Evolutionary conservation across 2,113 vertebrate genomes (phyloP), one percentile per base, ranked within the genome.

Genomic region (Crotalus tigris): DNA sequence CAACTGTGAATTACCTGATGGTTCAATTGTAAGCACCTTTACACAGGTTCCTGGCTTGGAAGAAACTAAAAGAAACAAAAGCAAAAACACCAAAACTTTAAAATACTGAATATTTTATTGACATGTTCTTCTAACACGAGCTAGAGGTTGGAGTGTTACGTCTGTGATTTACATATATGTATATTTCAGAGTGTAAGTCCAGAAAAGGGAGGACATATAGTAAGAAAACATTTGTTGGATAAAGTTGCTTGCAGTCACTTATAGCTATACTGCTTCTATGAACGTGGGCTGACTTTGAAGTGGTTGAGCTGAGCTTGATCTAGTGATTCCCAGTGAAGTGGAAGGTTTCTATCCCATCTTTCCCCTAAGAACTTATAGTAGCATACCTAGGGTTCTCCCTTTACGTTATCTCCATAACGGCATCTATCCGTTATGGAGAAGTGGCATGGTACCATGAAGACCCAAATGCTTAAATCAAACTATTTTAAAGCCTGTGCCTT

Each of bases 1-100:
- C 54, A 99, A 98, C 93, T 95, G 98, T 92, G 98, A 97, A 96
- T 97, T 98, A 44, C 96, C 97, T n/a, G 98, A 95, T 44, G 98
- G 96, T 6, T 99, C 99, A 94, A 99, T 98, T 92, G 98, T 99
- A 94, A 99, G 97, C 91, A 99, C 98, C 96, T 99, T 99, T 97
- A 99, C 98, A 94, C 99, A 99, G 0, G 98, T 99, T 93, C 99
- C 99, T 4, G 99, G 99, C 95, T 99, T 99, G 96, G 98, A 99
- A 87, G 98, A 99, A 94, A 99, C 99, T 99, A 96, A 13, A 93
- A 96, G 92, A 96, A 95, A 88, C 19, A 2, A 92, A 75, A 91
- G 44, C 6, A 57, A 55, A 53, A 91, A 90, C 44, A 86, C 54
- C 57, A 23, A 54, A 39, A 92, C 26, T 23, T 95, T 57, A 96